These are phyloP conservation scores for Phylloscopus trochiloides DNA, from an alignment of 2,113 vertebrate genomes.

Conservation along the genomic window DNA sequence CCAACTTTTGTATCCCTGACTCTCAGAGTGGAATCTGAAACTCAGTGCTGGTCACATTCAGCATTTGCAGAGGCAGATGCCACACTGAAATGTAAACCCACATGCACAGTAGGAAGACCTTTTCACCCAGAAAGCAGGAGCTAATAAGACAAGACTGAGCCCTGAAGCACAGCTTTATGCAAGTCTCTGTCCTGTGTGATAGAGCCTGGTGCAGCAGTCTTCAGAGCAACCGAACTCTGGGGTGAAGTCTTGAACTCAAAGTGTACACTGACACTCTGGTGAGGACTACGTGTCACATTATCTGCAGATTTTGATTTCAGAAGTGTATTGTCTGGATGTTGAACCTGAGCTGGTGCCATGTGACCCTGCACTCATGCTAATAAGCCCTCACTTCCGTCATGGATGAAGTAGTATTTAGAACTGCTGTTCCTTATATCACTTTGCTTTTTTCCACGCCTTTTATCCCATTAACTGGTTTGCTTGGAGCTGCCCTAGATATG, in stretches of 20 bases:
- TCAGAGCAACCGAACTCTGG: not conserved
- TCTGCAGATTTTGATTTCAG: not conserved
- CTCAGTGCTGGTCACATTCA: not conserved
- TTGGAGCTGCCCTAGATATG: not conserved
- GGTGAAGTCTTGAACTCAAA: not conserved
- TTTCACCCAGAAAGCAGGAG: not conserved
- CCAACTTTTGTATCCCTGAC: not conserved
- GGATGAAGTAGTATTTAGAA: not conserved
- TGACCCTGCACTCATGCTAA: not conserved
- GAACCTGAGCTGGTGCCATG: not conserved
- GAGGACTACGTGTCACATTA: not conserved
- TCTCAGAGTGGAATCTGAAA: not conserved
- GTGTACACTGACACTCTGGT: accelerated
- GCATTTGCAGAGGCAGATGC: not conserved
- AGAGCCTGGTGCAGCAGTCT: not conserved
- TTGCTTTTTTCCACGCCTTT: not conserved
- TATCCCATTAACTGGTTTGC: not conserved
- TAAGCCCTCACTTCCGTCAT: not conserved
- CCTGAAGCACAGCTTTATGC: not conserved
- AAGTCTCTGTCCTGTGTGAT: not conserved
- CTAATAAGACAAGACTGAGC: not conserved
- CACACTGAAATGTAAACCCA: not conserved
- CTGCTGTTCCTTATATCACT: not conserved
- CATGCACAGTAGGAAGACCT: not conserved
- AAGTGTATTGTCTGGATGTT: not conserved